Conservation (phyloP, 2,113 vertebrate genomes). For the Melanerpes formicivorus region DNA sequence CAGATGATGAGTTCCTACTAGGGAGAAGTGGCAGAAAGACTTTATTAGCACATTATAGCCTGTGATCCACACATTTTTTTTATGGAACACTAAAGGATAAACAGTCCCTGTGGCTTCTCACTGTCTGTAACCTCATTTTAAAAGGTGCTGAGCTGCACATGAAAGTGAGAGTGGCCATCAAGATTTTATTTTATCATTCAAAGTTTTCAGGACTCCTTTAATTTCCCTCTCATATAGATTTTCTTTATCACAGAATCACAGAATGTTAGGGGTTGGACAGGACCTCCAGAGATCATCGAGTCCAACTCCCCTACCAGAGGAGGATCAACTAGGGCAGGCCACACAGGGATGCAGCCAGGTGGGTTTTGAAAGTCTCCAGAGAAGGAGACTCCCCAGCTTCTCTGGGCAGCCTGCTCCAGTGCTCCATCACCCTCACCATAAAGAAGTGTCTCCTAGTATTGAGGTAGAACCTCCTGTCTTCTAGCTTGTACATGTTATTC, state of each 20-base stretch:
- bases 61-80: background rate
- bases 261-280: too few relatives aligned
- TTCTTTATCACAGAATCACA: background rate
- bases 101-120: background rate
- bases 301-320: too few relatives aligned
- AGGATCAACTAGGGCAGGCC: too few relatives aligned
- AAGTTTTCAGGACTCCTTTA: background rate
- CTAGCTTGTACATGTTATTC: too few relatives aligned
- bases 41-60: background rate
- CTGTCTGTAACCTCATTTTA: background rate
- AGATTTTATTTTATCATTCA: background rate
- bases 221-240: background rate
- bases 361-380: too few relatives aligned
- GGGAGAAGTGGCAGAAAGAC: background rate
- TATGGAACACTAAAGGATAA: background rate
- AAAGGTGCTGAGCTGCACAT: background rate
- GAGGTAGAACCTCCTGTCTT: too few relatives aligned
- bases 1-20: background rate
- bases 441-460: too few relatives aligned
- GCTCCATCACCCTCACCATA: too few relatives aligned
- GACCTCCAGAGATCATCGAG: too few relatives aligned
- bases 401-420: too few relatives aligned
- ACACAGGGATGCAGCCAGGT: too few relatives aligned
- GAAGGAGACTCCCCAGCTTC: too few relatives aligned
- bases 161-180: background rate